A percentile compares a stretch with the other conserved stretches of the same genome.
Conservation (phyloP, 2,797 vertebrate species). For the Ataeniobius toweri region DNA sequence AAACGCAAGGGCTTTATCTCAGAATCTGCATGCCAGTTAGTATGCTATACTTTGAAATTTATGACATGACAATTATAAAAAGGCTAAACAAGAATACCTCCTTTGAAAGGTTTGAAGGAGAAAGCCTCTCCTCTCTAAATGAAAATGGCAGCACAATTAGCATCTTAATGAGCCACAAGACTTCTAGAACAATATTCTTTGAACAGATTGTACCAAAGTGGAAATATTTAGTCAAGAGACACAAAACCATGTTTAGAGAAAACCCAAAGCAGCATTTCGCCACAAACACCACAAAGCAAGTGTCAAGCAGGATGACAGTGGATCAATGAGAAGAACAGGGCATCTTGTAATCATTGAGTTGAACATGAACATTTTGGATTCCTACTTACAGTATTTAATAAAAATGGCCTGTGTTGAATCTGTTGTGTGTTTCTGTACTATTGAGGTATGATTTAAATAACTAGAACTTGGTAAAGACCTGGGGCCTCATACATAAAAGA, state of each 20-base stretch:
- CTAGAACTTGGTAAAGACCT: no score
- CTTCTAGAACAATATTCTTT: background rate
- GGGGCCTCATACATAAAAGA: no score
- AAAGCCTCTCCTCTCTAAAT: background rate
- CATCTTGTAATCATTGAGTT: background rate
- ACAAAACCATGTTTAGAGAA: background rate
- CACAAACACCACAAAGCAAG: background rate
- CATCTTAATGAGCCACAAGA: background rate
- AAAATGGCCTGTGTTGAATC: background rate
- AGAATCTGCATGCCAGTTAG: background rate
- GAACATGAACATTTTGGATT: no score
- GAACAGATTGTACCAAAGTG: background rate
- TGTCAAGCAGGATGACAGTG: background rate
- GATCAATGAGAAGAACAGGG: background rate
- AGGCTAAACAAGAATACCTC: background rate
- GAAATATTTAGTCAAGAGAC: background rate
- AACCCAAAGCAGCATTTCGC: background rate
- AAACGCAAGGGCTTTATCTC: background rate
- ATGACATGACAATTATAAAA: background rate
- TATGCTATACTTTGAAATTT: background rate
- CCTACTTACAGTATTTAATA: no score
- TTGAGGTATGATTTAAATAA: no score
- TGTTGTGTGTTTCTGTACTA: no score
- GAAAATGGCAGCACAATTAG: background rate
- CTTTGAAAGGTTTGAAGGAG: background rate